Conservation (phyloP, 64 coral and sea anemone species). For the Stichodactyla mertensii region DNA sequence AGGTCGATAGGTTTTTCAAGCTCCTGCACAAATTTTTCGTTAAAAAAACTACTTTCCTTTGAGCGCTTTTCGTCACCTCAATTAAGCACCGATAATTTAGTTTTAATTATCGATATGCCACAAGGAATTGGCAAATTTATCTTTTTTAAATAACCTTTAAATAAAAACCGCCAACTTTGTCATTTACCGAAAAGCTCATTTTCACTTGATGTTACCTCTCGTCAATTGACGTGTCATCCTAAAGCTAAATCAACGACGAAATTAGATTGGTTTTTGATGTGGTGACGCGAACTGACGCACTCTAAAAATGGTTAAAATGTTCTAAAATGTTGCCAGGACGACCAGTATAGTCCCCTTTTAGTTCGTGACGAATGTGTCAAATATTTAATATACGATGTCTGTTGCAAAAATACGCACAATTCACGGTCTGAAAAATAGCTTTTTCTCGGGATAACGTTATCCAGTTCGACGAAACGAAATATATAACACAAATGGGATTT, state of each 20-base stretch:
- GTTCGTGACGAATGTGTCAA: neutral
- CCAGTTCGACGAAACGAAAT: too few species aligned
- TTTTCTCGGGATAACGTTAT: neutral
- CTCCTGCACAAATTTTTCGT: neutral
- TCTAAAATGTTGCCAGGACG: neutral
- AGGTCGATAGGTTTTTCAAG: neutral
- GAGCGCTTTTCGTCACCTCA: neutral
- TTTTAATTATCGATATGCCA: neutral
- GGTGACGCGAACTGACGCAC: neutral
- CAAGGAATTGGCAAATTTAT: neutral
- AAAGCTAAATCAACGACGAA: neutral
- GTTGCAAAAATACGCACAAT: neutral
- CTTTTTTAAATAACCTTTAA: neutral
- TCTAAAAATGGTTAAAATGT: neutral
- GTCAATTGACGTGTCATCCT: neutral
- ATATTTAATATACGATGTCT: neutral
- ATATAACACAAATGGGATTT: too few species aligned
- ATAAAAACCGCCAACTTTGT: neutral
- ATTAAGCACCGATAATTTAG: neutral
- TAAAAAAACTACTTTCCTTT: neutral
- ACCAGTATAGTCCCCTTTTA: neutral
- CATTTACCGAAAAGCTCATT: neutral
- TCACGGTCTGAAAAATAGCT: neutral
- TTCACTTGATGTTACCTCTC: neutral
- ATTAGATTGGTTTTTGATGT: neutral